phyloP scores from a whole-genome alignment of 2,113 vertebrate species.

The Spermophilus dauricus region DNA sequence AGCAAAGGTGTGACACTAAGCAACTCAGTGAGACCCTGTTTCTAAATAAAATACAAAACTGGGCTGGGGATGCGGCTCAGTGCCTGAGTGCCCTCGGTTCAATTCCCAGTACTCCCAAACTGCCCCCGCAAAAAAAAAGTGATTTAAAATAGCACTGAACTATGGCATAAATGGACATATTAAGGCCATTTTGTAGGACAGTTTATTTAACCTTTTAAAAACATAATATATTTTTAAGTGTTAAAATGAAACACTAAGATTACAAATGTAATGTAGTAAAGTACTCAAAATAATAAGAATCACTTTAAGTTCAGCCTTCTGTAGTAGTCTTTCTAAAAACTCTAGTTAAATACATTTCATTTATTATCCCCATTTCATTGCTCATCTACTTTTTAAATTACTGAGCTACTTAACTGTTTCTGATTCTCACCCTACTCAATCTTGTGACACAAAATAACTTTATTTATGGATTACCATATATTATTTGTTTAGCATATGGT shows the following conservation, averaged over 20 bases:
- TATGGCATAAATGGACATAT: slow-evolving; percentile 65
- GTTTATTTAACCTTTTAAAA: slow-evolving; percentile 43
- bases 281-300: background rate
- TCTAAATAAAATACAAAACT: too few species aligned
- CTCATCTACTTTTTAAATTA: background rate
- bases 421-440: background rate
- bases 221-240: background rate
- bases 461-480: background rate
- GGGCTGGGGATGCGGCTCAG: too few species aligned
- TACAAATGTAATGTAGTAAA: background rate
- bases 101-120: too few species aligned
- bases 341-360: background rate
- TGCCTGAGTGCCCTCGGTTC: too few species aligned
- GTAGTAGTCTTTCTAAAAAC: background rate
- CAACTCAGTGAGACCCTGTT: too few species aligned
- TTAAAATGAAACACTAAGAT: slow-evolving; percentile 38
- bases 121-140: slow-evolving; percentile 29
- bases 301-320: background rate
- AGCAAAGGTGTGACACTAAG: too few species aligned
- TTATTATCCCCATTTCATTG: background rate
- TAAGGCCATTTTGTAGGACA: background rate
- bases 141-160: slow-evolving; percentile 36
- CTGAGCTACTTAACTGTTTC: background rate
- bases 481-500: background rate
- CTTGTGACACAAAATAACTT: background rate